Percentiles rank a stretch among this genome's conserved stretches.
phyloP scores from a whole-genome alignment of 2,113 vertebrate species.

The Forbesichthys papilliferus region DNA sequence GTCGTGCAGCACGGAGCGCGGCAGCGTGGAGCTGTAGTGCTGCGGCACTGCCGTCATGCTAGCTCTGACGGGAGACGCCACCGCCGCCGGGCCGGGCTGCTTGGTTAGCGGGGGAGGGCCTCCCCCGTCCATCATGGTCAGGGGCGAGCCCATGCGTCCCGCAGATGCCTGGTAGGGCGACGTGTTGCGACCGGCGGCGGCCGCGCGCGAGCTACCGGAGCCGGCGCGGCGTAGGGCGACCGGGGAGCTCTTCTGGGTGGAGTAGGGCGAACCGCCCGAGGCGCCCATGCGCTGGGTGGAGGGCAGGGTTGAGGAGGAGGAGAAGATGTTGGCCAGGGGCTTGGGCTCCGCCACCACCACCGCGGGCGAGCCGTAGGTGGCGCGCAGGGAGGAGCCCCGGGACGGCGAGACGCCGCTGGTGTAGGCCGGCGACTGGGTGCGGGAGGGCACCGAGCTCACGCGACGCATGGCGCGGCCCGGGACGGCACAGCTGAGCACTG shows the following conservation, averaged over 20 bases:
- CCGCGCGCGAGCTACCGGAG: constrained; percentile 76
- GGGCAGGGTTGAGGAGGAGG: constrained; percentile 87
- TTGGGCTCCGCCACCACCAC: constrained; percentile 80
- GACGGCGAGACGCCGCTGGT: constrained; percentile 86
- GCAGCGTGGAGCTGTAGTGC: constrained; percentile 87
- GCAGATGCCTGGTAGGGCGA: constrained; percentile 79
- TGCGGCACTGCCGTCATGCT: constrained; percentile 92
- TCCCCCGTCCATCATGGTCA: constrained; percentile 76
- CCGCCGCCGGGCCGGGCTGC: constrained; percentile 68
- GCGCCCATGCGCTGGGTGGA: constrained; percentile 73
- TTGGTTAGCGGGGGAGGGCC: constrained; percentile 80
- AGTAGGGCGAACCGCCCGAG: constrained; percentile 77
- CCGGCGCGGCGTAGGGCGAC: constrained; percentile 81
- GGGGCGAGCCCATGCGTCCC: constrained; percentile 83
- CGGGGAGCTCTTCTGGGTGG: constrained; percentile 84
- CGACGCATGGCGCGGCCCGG: constrained; percentile 86
- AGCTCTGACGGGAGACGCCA: constrained; percentile 84
- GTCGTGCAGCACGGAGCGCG: constrained; percentile 80
- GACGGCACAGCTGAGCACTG: constrained; percentile 59
- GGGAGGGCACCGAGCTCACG: constrained; percentile 93
- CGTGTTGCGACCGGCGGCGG: constrained; percentile 72
- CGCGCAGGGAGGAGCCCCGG: constrained; percentile 84
- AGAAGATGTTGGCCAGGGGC: constrained; percentile 81
- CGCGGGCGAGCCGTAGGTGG: constrained; percentile 85
- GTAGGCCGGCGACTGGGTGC: constrained; percentile 93